Conservation (phyloP, 2,888 invertebrate genomes). For the Ochropleura leucogaster region DNA sequence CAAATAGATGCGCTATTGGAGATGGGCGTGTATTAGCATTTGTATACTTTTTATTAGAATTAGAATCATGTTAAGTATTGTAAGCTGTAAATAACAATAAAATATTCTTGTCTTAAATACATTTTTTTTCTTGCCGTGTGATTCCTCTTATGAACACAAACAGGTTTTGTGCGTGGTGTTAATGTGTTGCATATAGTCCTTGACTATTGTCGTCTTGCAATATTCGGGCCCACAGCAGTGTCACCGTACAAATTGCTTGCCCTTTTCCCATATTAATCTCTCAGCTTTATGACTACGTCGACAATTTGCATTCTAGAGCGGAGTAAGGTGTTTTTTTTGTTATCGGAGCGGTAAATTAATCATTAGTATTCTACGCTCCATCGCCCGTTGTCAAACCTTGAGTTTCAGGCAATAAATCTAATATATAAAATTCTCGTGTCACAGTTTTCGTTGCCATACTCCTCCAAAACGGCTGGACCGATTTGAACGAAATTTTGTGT, state of each 20-base stretch:
- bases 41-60: constrained; percentile 37
- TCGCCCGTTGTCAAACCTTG: no score
- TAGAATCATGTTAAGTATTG: constrained; percentile 60
- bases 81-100: constrained; percentile 61
- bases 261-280: no score
- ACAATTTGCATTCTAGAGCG: neutral
- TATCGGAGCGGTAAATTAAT: neutral
- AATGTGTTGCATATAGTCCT: no score
- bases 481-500: no score
- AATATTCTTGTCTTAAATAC: constrained; percentile 37
- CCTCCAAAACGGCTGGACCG: no score
- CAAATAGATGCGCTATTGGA: constrained; percentile 87
- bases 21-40: constrained; percentile 80
- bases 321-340: neutral
- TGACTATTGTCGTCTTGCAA: no score
- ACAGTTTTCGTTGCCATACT: no score
- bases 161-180: no score
- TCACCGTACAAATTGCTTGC: no score
- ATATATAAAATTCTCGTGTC: no score
- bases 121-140: neutral
- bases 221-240: no score
- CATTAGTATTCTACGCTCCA: neutral
- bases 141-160: neutral
- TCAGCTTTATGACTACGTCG: neutral
- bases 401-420: no score